Conservation (phyloP, 2,888 invertebrate genomes). For the Cantharis lateralis region DNA sequence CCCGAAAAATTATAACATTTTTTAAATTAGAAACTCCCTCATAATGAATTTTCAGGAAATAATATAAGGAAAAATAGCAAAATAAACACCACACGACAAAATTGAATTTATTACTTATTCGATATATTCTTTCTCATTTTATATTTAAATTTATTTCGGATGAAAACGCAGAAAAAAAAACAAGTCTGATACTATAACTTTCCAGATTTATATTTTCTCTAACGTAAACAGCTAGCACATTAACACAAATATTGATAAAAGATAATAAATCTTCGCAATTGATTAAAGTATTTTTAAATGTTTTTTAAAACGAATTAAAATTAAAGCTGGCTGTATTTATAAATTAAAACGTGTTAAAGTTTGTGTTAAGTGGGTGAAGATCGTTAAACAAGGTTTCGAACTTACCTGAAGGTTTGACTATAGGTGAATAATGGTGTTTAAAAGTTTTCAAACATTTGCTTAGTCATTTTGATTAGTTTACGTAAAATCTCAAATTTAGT, state of each 20-base stretch:
- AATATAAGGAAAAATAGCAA: background rate
- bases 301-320: background rate
- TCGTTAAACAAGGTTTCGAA: background rate
- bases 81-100: background rate
- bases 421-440: background rate
- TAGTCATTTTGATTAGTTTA: constrained; percentile 2
- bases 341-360: background rate
- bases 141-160: background rate
- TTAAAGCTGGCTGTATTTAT: background rate
- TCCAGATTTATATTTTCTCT: background rate
- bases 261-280: background rate
- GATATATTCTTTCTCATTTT: background rate
- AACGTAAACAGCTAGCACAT: background rate
- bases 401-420: background rate
- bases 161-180: background rate
- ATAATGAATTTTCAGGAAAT: background rate
- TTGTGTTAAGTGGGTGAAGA: background rate
- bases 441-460: background rate
- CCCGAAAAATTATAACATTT: background rate
- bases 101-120: background rate
- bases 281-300: background rate
- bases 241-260: constrained; percentile 4
- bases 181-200: background rate
- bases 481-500: background rate
- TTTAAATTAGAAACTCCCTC: background rate